Evolutionary conservation across 2,797 vertebrate species (phyloP).

Genomic region (Valencia hispanica): DNA sequence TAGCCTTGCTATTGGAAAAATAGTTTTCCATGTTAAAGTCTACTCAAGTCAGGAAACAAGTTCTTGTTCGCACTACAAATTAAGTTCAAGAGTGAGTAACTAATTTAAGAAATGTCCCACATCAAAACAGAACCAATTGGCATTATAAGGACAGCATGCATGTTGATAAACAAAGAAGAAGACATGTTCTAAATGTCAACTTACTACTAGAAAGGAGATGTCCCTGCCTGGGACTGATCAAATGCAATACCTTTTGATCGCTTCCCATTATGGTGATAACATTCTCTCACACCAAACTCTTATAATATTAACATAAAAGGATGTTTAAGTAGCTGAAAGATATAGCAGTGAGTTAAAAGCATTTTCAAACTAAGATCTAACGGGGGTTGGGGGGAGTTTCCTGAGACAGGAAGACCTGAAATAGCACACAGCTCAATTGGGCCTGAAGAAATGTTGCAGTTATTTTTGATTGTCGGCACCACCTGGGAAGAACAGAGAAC

Average conservation of each 20-base stretch:
- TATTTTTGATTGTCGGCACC: constrained; percentile 75
- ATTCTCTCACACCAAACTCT: neutral
- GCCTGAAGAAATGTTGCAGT: constrained; percentile 73
- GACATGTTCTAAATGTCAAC: neutral
- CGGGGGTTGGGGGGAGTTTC: constrained; percentile 70
- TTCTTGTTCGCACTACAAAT: neutral
- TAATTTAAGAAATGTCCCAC: neutral
- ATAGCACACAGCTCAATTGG: constrained; percentile 76
- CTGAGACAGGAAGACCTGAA: constrained; percentile 84
- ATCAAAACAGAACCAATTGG: neutral
- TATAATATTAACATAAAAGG: constrained; percentile 15
- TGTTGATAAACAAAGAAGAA: neutral
- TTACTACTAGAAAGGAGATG: neutral
- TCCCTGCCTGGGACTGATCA: neutral
- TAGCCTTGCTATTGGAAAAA: neutral
- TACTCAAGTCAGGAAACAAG: neutral
- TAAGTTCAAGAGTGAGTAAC: neutral
- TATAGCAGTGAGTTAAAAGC: constrained; percentile 46
- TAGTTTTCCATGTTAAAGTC: neutral
- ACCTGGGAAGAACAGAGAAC: constrained; percentile 57
- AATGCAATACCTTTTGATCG: neutral
- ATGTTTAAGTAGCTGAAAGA: constrained; percentile 34
- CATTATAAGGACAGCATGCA: neutral
- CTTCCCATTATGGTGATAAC: neutral
- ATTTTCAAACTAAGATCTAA: constrained; percentile 60